Evolutionary conservation across 1,140 invertebrate species (phyloP).

Genomic region (Pachyrhynchus sulphureomaculatus): DNA sequence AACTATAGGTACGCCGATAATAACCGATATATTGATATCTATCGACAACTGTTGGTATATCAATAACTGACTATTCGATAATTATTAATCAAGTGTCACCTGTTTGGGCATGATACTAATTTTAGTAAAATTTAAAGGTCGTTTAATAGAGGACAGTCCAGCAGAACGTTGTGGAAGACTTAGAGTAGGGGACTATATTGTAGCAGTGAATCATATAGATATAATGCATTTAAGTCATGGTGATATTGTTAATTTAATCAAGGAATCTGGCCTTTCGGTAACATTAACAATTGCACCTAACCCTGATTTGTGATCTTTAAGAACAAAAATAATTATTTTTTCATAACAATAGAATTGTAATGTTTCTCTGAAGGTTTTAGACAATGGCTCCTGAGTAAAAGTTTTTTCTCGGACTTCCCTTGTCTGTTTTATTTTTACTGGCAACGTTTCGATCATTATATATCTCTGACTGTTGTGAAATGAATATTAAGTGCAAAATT

Average conservation of each 20-base stretch:
- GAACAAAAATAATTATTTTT: background rate
- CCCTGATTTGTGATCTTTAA: conserved; percentile 42
- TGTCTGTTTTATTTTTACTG: no score
- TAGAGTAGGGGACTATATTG: conserved; percentile 92
- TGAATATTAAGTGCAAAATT: no score
- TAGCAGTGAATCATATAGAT: conserved; percentile 92
- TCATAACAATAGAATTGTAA: background rate
- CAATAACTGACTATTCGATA: no score
- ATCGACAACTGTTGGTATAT: no score
- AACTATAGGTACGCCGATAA: no score
- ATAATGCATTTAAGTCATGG: conserved; percentile 92
- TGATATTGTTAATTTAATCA: conserved; percentile 93
- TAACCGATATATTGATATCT: no score
- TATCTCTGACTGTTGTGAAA: no score
- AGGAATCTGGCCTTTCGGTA: conserved; percentile 89
- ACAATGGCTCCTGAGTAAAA: no score
- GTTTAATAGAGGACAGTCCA: conserved; percentile 92
- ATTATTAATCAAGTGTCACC: no score
- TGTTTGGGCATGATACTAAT: background rate
- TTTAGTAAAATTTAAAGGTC: conserved; percentile 59
- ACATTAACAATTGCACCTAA: conserved; percentile 81
- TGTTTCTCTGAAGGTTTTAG: no score
- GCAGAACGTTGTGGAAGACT: conserved; percentile 88
- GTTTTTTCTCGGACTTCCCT: no score
- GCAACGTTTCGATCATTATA: no score